phyloP scores from a whole-genome alignment of 2,797 vertebrate species.

The Poeciliopsis turneri region DNA sequence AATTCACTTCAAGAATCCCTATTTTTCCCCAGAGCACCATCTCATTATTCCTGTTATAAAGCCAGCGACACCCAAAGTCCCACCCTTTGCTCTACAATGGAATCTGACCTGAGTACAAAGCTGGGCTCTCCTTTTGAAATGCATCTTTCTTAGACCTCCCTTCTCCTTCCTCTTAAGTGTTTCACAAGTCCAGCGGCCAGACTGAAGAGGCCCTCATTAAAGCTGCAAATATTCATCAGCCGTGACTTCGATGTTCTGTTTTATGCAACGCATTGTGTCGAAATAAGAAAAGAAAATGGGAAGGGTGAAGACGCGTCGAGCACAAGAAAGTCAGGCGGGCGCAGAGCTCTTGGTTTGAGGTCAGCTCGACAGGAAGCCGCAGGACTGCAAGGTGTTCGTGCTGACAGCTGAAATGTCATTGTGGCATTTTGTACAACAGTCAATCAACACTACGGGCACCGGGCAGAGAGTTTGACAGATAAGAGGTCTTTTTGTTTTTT shows the following conservation, averaged over 20 bases:
- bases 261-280: constrained; percentile 55
- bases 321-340: constrained; percentile 23
- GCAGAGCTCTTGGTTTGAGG: constrained; percentile 44
- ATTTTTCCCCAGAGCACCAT: constrained; percentile 76
- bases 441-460: constrained; percentile 69
- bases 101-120: constrained; percentile 74
- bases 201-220: constrained; percentile 42
- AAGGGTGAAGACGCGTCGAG: constrained; percentile 40
- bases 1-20: constrained; percentile 68
- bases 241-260: constrained; percentile 29
- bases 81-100: constrained; percentile 78
- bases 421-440: constrained; percentile 77
- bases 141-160: constrained; percentile 47
- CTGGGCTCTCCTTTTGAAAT: constrained; percentile 77
- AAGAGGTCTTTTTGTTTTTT: constrained; percentile 55
- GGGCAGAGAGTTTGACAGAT: constrained; percentile 68
- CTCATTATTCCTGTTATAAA: constrained; percentile 82
- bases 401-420: constrained; percentile 77
- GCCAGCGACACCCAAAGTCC: constrained; percentile 78
- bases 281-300: constrained; percentile 43
- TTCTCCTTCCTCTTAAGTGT: constrained; percentile 45
- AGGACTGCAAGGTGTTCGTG: constrained; percentile 61
- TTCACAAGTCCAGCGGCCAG: constrained; percentile 45
- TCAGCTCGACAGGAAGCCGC: constrained; percentile 61
- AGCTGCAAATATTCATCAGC: constrained; percentile 51